Base-by-base conservation (phyloP, 2,797 vertebrate species). In the Etheostoma perlongum region DNA sequence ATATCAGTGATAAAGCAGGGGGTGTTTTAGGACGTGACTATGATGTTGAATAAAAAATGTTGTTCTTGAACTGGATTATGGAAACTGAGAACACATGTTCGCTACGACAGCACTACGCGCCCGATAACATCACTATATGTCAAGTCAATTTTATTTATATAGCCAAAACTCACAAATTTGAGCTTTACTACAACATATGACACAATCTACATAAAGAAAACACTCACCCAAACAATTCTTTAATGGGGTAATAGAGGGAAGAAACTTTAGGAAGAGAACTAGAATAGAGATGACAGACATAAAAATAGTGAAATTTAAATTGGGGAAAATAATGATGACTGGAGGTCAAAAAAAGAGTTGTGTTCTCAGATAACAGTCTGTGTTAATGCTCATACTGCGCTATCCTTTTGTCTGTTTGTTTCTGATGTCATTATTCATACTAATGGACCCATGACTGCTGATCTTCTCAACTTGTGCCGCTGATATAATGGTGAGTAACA, bases 401-500 rank as follows among this genome's bases (percentile, higher is more conserved):
- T 82, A 60, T 77, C 52, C 2, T 64, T 54, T 30, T 27, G 6
- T 53, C 44, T 67, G 8, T 79, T 25, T 79, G n/a, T 54, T 33
- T 68, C 42, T 72, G 30, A 9, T 75, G 9, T 46, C 2, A 25
- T 23, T 23, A 49, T 13, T 53, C 12, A 36, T 21, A 1, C 51
- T 70, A 0, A 4, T 51, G 70, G 54, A 55, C 21, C 25, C 7
- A 10, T 7, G 30, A 47, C 57, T 18, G 57, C 67, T 59, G 66
- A 52, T 51, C 64, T 19, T 13, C 30, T 60, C 33, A 59, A 33
- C 27, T 1, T 23, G 30, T 54, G 49, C 48, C 16, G 5, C 16
- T 55, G 40, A 58, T 18, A 18, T 25, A 27, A 60, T n/a, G 73
- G 82, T 79, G 65, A 80, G 73, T 80, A 67, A 40, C 21, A 33